A percentile compares a stretch with the other conserved stretches of the same genome.
Conservation (phyloP, 2,888 invertebrate species). For the Dione juno region DNA sequence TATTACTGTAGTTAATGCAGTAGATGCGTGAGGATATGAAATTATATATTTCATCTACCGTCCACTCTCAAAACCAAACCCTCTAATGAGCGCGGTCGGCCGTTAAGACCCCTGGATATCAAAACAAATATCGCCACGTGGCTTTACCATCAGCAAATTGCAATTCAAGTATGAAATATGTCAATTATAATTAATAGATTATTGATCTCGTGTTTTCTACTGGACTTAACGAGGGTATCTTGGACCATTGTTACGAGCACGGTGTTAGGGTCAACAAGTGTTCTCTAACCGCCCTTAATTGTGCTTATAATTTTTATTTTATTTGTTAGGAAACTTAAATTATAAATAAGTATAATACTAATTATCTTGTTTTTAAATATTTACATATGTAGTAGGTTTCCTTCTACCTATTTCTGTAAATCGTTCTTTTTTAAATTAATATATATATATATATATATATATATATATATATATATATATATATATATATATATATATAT, state of each 20-base stretch:
- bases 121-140: conserved; percentile 80
- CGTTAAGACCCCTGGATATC: conserved; percentile 72
- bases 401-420: no score
- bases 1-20: background rate
- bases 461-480: no score
- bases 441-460: no score
- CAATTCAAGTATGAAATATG: conserved; percentile 74
- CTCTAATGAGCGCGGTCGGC: conserved; percentile 55
- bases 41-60: background rate
- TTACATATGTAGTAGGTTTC: no score
- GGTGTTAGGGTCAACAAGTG: conserved; percentile 35
- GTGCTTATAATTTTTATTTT: conserved; percentile 7
- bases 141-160: conserved; percentile 74
- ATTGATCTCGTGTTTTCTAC: conserved; percentile 69
- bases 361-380: no score
- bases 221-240: conserved; percentile 56
- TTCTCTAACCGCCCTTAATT: conserved; percentile 28
- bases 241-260: conserved; percentile 42
- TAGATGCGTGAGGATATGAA: background rate
- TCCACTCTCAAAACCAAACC: conserved; percentile 42
- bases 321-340: background rate
- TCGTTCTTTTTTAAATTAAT: no score
- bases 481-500: no score
- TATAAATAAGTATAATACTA: background rate
- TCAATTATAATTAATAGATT: conserved; percentile 82